These are phyloP conservation scores for Proisotoma minuta DNA, from an alignment of 2,888 invertebrate species.

Conservation along the genomic window DNA sequence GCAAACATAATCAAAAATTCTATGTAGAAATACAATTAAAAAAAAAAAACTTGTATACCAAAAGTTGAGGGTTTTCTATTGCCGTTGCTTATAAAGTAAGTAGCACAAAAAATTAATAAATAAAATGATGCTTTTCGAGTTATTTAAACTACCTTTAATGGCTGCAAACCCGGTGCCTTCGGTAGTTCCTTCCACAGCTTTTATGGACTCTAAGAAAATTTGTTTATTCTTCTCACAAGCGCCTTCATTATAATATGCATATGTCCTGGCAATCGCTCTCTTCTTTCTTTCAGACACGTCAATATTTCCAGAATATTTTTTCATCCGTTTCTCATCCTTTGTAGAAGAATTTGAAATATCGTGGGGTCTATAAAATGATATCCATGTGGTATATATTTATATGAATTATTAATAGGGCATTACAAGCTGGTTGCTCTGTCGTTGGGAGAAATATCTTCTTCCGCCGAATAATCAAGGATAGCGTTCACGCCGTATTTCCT, in stretches of 20 bases:
- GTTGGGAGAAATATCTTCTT: too few species aligned
- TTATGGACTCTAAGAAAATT: constrained; percentile 86
- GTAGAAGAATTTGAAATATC: too few species aligned
- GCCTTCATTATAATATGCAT: constrained; percentile 96
- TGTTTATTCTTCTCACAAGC: constrained; percentile 97
- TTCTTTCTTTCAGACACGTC: constrained; percentile 72
- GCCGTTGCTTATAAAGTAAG: too few species aligned
- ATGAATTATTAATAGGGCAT: too few species aligned
- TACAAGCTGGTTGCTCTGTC: constrained; percentile 49
- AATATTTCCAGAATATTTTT: constrained; percentile 58
- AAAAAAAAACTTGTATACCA: constrained; percentile 59
- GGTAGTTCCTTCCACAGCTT: constrained; percentile 88
- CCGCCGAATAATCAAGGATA: constrained; percentile 96
- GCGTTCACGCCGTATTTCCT: constrained; percentile 95
- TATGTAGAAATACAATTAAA: not conserved
- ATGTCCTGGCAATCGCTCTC: constrained; percentile 91
- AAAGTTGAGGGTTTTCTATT: constrained; percentile 88
- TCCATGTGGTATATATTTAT: too few species aligned
- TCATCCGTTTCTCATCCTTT: not conserved
- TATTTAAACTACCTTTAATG: too few species aligned
- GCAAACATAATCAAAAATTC: constrained; percentile 7
- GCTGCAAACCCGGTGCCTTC: constrained; percentile 94
- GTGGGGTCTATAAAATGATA: too few species aligned
- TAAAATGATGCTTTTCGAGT: too few species aligned
- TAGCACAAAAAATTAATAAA: too few species aligned